Percentiles rank a stretch among this genome's conserved stretches.
phyloP scores from a whole-genome alignment of 2,113 vertebrate genomes.

The Brienomyrus brachyistius region DNA sequence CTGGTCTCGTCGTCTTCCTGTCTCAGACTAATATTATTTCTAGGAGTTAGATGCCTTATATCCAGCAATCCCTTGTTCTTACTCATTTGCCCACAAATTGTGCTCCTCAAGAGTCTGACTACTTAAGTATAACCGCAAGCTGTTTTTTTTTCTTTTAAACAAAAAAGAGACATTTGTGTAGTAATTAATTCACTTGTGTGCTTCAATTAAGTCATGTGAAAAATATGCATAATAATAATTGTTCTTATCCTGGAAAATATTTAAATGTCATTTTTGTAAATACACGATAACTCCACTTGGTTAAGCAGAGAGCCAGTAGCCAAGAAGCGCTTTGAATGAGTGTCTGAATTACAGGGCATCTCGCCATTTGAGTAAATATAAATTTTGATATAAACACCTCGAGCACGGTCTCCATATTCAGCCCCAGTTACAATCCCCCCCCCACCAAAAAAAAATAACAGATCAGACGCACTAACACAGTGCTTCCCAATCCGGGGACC shows the following conservation, averaged over 20 bases:
- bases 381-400: background rate
- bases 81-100: background rate
- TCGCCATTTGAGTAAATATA: background rate
- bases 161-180: background rate
- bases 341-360: background rate
- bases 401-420: background rate
- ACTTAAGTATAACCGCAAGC: background rate
- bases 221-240: background rate
- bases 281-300: background rate
- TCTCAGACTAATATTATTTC: background rate
- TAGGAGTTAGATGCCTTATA: background rate
- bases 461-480: background rate
- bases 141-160: background rate
- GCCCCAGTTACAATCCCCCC: background rate
- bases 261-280: background rate
- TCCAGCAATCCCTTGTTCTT: background rate
- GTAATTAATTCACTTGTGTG: background rate
- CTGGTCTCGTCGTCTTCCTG: background rate
- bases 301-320: background rate
- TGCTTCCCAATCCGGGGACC: background rate
- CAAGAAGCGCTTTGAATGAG: background rate
- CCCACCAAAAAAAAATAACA: background rate
- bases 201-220: conserved; percentile 7
- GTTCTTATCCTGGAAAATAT: background rate
- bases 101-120: background rate